phyloP scores from a whole-genome alignment of 2,113 vertebrate genomes.

The Zosterops hypoxanthus region DNA sequence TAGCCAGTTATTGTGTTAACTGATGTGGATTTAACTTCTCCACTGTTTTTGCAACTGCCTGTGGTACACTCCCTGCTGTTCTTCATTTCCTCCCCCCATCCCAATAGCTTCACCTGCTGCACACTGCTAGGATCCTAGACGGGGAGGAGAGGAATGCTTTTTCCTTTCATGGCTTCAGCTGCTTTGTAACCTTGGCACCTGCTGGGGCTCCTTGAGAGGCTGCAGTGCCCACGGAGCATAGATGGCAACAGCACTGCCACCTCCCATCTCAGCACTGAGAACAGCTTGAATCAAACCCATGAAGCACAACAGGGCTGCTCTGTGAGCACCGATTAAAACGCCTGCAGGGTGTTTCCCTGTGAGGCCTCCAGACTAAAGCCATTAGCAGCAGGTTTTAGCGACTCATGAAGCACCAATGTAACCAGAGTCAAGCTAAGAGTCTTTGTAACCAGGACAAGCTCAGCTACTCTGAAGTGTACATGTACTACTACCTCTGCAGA shows the following conservation, averaged over 20 bases:
- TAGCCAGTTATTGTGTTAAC: neutral
- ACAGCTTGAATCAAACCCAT: neutral
- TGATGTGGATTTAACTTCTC: neutral
- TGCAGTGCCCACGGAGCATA: neutral
- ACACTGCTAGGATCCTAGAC: neutral
- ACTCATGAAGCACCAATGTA: neutral
- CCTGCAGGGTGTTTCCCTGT: neutral
- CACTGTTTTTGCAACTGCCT: neutral
- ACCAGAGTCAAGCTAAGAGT: too few species aligned
- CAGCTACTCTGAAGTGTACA: neutral
- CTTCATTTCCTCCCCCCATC: neutral
- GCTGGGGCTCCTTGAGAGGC: neutral
- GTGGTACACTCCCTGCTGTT: neutral
- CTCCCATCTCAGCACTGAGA: neutral
- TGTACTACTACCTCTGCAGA: neutral
- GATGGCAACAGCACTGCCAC: neutral
- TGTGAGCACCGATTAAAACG: neutral
- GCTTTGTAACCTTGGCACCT: neutral
- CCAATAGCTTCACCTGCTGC: accelerated
- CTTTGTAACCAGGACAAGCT: neutral
- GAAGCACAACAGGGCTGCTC: neutral
- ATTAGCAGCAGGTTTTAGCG: neutral
- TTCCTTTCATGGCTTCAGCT: neutral
- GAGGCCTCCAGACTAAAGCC: neutral
- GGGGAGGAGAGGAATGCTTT: neutral